Conservation (phyloP, 2,113 vertebrate genomes). For the Chloropsis hardwickii region DNA sequence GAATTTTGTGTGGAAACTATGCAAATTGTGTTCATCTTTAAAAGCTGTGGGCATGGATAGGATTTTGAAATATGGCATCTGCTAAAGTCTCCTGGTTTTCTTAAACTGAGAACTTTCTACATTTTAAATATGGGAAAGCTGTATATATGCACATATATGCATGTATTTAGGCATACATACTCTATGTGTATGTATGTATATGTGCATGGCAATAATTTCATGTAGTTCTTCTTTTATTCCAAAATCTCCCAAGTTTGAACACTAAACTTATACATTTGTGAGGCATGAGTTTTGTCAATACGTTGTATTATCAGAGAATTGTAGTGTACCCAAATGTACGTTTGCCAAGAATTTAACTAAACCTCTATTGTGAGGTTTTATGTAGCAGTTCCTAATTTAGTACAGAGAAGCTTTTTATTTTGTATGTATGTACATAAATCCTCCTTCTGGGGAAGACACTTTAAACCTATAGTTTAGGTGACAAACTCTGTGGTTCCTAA, state of each 20-base stretch:
- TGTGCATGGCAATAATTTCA: background rate
- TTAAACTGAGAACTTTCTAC: background rate
- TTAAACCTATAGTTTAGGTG: background rate
- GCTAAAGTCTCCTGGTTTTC: background rate
- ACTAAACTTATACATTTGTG: background rate
- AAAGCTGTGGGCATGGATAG: background rate
- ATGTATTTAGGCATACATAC: background rate
- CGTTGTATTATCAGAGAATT: background rate
- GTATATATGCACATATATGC: background rate
- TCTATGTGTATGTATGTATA: no score
- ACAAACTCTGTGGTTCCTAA: background rate
- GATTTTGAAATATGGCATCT: conserved; percentile 1
- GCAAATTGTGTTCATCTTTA: conserved; percentile 46
- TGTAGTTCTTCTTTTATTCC: background rate
- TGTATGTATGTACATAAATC: background rate
- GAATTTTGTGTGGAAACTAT: conserved; percentile 15
- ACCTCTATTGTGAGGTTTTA: background rate
- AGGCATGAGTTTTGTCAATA: background rate
- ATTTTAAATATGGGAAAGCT: background rate
- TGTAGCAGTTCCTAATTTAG: background rate
- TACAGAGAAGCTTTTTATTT: background rate
- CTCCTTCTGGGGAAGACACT: background rate
- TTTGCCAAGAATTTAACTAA: background rate
- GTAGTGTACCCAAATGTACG: background rate
- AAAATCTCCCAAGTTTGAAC: background rate